Base-by-base conservation (phyloP, 1,140 invertebrate genomes). In the Glossosoma conforme region DNA sequence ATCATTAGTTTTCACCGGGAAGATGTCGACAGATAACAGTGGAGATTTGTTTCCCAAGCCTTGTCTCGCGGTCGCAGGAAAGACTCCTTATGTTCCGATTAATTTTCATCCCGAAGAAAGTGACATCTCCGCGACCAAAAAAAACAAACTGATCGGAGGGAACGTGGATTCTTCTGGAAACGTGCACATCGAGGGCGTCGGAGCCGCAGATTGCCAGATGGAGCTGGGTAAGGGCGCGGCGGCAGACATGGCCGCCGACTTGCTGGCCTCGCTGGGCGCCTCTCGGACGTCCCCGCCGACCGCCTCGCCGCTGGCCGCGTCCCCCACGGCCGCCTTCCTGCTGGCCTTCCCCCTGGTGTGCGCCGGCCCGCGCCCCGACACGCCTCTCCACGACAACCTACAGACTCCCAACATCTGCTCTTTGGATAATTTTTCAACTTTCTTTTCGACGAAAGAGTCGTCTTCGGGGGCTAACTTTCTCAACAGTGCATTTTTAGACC, bases 251-350 rank as follows among this genome's bases (percentile, higher is more conserved):
- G 84, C 84, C 3, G 84, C 84, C 64, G 85, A 86, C 61, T 78
- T 87, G 58, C 81, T 87, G 64, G 83, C 83, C 1, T 80, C 80
- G 5, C 67, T 83, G 42, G 79, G 82, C 62, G 80, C 81, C 14
- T 76, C 79, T 14, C 69, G 78, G 1, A 79, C 82, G 60, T 82
- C 80, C n/a, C 51, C 56, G 8, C 18, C 86, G 57, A 84, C 85
- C 4, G 83, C 84, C 63, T 84, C 86, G 61, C 79, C 87, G 56
- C 81, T 87, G 64, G 83, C 84, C 8, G 84, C 85, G 54, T 88
- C 86, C 14, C 85, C 86, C 9, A 88, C 85, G 8, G 86, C 84
- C 18, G 86, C 86, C 6, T 87, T 87, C 63, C 65, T 88, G 14
- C 77, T 85, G 65, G 82, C 85, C 6, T 88, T 88, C 60, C 86